phyloP scores from a whole-genome alignment of 2,113 vertebrate species.

The Clarias magur region DNA sequence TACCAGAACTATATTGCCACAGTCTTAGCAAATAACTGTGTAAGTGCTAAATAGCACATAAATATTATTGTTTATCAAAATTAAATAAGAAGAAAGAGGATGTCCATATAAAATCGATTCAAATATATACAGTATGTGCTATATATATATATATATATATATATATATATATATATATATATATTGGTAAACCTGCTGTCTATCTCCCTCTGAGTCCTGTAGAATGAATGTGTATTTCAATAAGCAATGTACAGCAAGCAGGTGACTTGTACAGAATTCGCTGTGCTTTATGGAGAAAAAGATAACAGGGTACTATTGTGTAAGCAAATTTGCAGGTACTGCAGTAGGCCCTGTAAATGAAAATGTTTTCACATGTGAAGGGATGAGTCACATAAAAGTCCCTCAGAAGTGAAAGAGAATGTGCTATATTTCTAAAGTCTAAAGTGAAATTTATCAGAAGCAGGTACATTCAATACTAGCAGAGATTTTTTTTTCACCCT shows the following conservation, averaged over 20 bases:
- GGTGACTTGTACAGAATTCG: neutral
- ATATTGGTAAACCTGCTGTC: neutral
- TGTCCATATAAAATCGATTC: no score
- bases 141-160: neutral
- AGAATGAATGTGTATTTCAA: neutral
- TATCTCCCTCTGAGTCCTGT: neutral
- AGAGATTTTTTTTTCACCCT: neutral
- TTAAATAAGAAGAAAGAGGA: neutral
- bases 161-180: neutral
- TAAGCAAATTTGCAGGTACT: neutral
- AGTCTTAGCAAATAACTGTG: neutral
- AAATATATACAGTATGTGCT: no score
- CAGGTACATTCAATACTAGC: neutral
- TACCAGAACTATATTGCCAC: neutral
- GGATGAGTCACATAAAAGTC: neutral
- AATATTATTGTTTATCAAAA: neutral
- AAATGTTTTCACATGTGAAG: conserved; percentile 1
- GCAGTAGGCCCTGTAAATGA: neutral
- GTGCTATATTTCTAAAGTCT: neutral
- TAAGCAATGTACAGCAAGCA: neutral
- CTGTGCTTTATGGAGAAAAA: neutral
- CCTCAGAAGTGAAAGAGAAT: neutral
- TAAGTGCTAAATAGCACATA: neutral
- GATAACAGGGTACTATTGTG: neutral
- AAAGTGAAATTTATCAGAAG: neutral